A percentile compares a stretch with the other conserved stretches of the same genome.
Conservation (phyloP, 1,140 invertebrate species). For the Drosophila virilis region DNA sequence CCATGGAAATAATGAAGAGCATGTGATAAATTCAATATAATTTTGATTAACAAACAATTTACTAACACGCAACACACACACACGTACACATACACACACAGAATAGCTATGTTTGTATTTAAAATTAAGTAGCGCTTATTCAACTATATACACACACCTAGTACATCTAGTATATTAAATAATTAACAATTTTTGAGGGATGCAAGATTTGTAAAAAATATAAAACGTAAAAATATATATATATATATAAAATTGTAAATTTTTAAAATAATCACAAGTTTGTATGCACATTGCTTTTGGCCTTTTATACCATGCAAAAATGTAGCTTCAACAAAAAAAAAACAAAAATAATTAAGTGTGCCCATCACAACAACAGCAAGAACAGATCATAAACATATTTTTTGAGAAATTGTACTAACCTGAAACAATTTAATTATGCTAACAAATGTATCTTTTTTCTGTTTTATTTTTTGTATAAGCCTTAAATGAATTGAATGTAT, state of each 20-base stretch:
- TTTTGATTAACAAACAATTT: conserved; percentile 74
- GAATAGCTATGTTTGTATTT: conserved; percentile 21
- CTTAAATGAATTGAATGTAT: conserved; percentile 34
- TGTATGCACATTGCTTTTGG: conserved; percentile 11
- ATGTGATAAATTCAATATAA: conserved; percentile 83
- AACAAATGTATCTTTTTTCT: conserved; percentile 41
- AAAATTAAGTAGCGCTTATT: conserved; percentile 39
- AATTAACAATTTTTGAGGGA: not conserved
- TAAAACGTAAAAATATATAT: not conserved
- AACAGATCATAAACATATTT: conserved; percentile 61
- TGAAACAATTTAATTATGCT: conserved; percentile 55
- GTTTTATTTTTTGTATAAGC: conserved; percentile 36
- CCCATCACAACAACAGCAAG: conserved; percentile 6
- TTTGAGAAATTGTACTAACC: conserved; percentile 76
- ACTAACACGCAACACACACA: conserved; percentile 60
- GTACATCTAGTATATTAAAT: conserved; percentile 6
- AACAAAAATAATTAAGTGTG: not conserved
- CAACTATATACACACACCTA: conserved; percentile 26
- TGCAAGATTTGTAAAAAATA: not conserved
- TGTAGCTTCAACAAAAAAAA: not conserved
- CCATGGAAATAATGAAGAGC: conserved; percentile 68
- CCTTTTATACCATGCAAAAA: conserved; percentile 6
- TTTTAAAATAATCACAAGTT: conserved; percentile 6
- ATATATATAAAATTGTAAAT: not conserved
- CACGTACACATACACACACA: conserved; percentile 21